Evolutionary conservation across 2,888 invertebrate genomes (phyloP).

Genomic region (Malthinus flaveolus): DNA sequence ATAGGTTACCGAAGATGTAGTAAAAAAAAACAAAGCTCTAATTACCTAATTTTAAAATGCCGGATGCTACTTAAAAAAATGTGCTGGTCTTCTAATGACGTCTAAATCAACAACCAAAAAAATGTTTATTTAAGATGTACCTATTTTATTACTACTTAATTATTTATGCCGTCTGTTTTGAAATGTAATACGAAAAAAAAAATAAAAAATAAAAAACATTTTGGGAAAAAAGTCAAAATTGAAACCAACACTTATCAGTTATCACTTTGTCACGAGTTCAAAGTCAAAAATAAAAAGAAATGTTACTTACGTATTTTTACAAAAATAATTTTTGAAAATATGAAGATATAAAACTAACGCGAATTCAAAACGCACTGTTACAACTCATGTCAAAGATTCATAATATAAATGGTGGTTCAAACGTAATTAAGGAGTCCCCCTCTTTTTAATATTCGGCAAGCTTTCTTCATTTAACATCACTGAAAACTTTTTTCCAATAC

Average conservation of each 20-base stretch:
- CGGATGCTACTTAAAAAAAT: too few relatives aligned
- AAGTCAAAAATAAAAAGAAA: not conserved
- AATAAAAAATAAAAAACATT: too few relatives aligned
- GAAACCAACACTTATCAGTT: too few relatives aligned
- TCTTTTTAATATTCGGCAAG: slow-evolving; percentile 2
- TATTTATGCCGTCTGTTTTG: not conserved
- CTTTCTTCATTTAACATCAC: not conserved
- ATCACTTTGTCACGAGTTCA: not conserved
- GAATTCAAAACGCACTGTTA: not conserved
- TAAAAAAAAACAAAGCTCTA: not conserved
- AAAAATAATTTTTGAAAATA: not conserved
- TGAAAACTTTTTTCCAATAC: too few relatives aligned
- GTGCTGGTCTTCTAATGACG: not conserved
- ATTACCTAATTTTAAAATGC: not conserved
- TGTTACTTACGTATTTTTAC: not conserved
- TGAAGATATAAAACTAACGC: not conserved
- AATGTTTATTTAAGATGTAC: too few relatives aligned
- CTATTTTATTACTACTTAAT: too few relatives aligned
- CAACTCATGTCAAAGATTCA: not conserved
- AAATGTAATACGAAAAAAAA: too few relatives aligned
- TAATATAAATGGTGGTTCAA: not conserved
- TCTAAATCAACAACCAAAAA: too few relatives aligned
- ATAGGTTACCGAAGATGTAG: not conserved
- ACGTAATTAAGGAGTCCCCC: slow-evolving; percentile 2
- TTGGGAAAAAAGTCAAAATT: too few relatives aligned